Evolutionary conservation across 92 coral and sea anemone species (phyloP), one percentile per base, ranked within the genome.

Genomic region (Porites divaricata): DNA sequence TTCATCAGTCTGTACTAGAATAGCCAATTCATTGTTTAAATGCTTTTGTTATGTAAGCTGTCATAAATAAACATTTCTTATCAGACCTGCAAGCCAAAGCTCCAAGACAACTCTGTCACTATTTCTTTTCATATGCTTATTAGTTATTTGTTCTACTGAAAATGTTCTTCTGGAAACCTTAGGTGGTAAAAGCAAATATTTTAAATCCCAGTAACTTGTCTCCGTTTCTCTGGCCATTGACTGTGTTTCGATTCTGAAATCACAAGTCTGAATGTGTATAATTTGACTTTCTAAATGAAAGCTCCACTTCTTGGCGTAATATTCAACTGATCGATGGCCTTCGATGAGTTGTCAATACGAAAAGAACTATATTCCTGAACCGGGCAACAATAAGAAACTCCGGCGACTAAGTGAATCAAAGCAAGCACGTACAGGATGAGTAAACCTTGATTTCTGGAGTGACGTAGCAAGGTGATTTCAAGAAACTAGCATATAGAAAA

Each of bases 71-170:
- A 80, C 85, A 80, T 80, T 80, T 53, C 21, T 65, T 62, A 7
- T 6, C 1, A 5, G 22, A 25, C 11, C 41, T 35, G 53, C 35
- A 54, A 80, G 45, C 45, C 45, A 35, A n/a, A 57, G 58, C 76
- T 7, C 9, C 58, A 51, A 8, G 76, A 62, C 85, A 69, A 54
- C 68, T 8, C 15, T n/a, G 74, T 57, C 76, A 53, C 24, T 2
- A n/a, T 70, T 68, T 35, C 85, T 41, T 78, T 68, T 80, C 69
- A 26, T 80, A 80, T 80, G 75, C 6, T 35, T 45, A 80, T 80
- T 21, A 68, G 67, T 15, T 80, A 22, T 80, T 80, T 80, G 63
- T 61, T 2, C 35, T 54, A 15, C 13, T 35, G 59, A 80, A 17
- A 69, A 23, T 23, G 21, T 71, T 28, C 50, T 75, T 12, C 17